Evolutionary conservation across 1,140 invertebrate species (phyloP), one percentile per base, ranked within the genome.

Genomic region (Drosophila cardini): DNA sequence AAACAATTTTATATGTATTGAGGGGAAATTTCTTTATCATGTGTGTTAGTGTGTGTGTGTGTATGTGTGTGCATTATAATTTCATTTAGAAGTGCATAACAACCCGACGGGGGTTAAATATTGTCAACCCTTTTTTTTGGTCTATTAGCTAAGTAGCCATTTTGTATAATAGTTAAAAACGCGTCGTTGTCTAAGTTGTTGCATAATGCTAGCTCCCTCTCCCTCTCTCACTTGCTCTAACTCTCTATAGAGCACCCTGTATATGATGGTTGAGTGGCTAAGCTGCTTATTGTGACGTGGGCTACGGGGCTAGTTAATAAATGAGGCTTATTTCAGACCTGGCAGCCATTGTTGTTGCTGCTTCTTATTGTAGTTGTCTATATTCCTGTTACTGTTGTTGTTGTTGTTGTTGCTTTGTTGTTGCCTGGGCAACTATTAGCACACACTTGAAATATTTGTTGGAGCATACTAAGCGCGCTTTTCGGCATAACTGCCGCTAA

Each of bases 131-230:
- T 74, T 84, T 26, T 85, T 81, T 62, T 74, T 67, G 81, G 60
- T 81, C 83, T 87, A 89, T 89, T 90, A 89, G 77, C 68, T 85
- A 90, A 89, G 81, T 89, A 85, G 85, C 85, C 85, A 89, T 89
- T 89, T 89, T 89, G 85, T 81, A 46, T 56, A 46, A 56, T 72
- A 72, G 48, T 57, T 63, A 63, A 45, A 38, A 38, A 38, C 36
- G 36, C 36, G 36, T 50, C 26, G 34, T 21, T 18, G 18, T 72
- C 34, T 60, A 63, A 65, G 70, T 72, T 78, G 78, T 86, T 84
- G 85, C 74, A 89, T 84, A 87, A 86, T 81, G 58, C 58, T 55
- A 18, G 40, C 60, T 40, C 60, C 18, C 46, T 56, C 42, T 52
- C 67, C 34, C 50, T 48, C 21, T 42, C 9, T n/a, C 38, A 15